These are phyloP conservation scores for Scelioninae gen. 1 DNA, from an alignment of 2,888 invertebrate species.

Conservation along the genomic window DNA sequence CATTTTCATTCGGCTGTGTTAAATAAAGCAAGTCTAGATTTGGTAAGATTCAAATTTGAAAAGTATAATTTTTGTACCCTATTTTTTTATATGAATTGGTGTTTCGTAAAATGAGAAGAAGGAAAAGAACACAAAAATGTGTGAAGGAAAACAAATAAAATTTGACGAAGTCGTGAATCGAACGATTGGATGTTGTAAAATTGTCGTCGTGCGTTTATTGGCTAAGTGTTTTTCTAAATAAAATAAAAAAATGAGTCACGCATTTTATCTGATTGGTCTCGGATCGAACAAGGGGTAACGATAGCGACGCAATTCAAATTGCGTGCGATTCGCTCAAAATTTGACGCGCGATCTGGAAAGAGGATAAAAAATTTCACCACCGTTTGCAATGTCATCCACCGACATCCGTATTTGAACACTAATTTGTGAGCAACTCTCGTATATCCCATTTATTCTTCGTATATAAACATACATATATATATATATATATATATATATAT, in stretches of 20 bases:
- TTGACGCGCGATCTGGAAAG: constrained; percentile 39
- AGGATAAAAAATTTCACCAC: constrained; percentile 31
- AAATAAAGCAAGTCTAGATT: constrained; percentile 76
- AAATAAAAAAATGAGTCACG: constrained; percentile 63
- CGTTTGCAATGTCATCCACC: constrained; percentile 69
- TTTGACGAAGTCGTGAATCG: constrained; percentile 52
- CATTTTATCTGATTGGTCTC: constrained; percentile 69
- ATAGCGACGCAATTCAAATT: constrained; percentile 15
- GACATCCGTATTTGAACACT: constrained; percentile 59
- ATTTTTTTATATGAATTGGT: constrained; percentile 82
- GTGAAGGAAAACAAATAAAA: constrained; percentile 66
- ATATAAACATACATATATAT: too few species aligned
- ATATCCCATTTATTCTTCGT: too few species aligned
- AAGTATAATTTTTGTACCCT: constrained; percentile 84
- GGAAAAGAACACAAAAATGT: constrained; percentile 12
- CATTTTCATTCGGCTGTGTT: constrained; percentile 85
- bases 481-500: too few species aligned
- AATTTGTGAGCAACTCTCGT: constrained; percentile 43
- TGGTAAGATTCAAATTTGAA: constrained; percentile 80
- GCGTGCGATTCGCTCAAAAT: constrained; percentile 50
- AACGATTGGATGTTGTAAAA: constrained; percentile 67
- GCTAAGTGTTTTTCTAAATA: constrained; percentile 51
- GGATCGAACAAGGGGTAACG: constrained; percentile 74
- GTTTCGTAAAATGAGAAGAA: constrained; percentile 58
- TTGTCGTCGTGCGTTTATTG: constrained; percentile 39